Evolutionary conservation across 2,888 invertebrate species (phyloP).

Genomic region (Phania funesta): DNA sequence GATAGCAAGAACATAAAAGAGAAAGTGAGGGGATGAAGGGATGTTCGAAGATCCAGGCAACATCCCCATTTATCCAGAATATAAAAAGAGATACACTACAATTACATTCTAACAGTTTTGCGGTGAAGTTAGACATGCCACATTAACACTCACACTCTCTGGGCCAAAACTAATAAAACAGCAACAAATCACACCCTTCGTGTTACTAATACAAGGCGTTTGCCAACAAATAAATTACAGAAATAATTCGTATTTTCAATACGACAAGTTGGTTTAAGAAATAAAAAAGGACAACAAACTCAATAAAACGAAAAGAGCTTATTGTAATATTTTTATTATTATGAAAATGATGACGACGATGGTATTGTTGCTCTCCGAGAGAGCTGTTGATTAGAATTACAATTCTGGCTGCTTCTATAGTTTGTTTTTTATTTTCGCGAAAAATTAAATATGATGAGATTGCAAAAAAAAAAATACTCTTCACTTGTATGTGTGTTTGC

Average conservation of each 20-base stretch:
- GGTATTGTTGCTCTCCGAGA: background rate
- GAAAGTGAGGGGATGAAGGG: background rate
- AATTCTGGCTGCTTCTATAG: background rate
- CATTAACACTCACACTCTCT: conserved; percentile 60
- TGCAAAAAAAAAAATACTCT: conserved; percentile 40
- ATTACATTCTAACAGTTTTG: conserved; percentile 61
- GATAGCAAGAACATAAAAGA: conserved; percentile 10
- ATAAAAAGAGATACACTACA: conserved; percentile 57
- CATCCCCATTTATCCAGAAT: too few relatives aligned
- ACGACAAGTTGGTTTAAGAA: conserved; percentile 10
- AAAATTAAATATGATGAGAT: conserved; percentile 54
- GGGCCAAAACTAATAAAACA: conserved; percentile 36
- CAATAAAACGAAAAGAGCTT: conserved; percentile 34
- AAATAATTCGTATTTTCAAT: conserved; percentile 38
- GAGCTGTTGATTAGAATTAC: background rate
- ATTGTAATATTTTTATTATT: conserved; percentile 42
- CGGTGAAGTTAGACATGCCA: conserved; percentile 62
- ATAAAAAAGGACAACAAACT: background rate
- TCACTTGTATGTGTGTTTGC: background rate
- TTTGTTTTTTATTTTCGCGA: conserved; percentile 9
- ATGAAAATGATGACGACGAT: background rate
- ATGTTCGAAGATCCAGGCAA: background rate
- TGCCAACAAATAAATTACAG: background rate
- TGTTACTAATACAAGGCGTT: conserved; percentile 53
- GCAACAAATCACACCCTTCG: conserved; percentile 76